Conservation (phyloP, 1,140 invertebrate species). For the Frieseomelitta varia region DNA sequence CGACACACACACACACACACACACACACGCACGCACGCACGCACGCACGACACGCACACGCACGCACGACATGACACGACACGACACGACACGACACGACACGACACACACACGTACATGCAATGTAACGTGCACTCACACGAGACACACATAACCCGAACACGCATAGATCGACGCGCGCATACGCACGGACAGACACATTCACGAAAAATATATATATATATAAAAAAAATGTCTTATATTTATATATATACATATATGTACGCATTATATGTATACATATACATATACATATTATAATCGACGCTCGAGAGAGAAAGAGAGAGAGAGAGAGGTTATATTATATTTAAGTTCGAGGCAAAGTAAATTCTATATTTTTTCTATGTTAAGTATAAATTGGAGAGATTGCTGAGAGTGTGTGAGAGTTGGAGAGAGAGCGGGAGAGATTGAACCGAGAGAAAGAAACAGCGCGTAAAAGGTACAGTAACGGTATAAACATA, state of each 20-base stretch:
- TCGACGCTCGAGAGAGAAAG: conserved; percentile 66
- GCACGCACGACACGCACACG: not conserved
- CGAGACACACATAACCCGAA: not conserved
- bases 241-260: conserved; percentile 33
- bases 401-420: conserved; percentile 39
- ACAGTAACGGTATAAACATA: conserved; percentile 68
- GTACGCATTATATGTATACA: not conserved
- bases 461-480: conserved; percentile 59
- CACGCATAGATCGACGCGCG: conserved; percentile 19
- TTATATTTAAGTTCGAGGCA: conserved; percentile 80
- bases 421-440: conserved; percentile 18
- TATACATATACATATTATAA: conserved; percentile 64
- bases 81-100: conserved; percentile 23
- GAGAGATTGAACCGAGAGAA: conserved; percentile 48
- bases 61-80: no score
- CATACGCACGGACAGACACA: not conserved
- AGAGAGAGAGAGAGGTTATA: conserved; percentile 67
- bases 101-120: conserved; percentile 1
- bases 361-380: conserved; percentile 82
- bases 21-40: conserved; percentile 5
- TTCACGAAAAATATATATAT: no score
- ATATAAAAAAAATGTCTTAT: conserved; percentile 29
- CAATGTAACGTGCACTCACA: not conserved
- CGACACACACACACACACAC: not conserved
- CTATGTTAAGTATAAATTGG: conserved; percentile 80